Evolutionary conservation across 1,140 invertebrate genomes (phyloP), one percentile per base, ranked within the genome.

Genomic region (Drosophila micromelanica): DNA sequence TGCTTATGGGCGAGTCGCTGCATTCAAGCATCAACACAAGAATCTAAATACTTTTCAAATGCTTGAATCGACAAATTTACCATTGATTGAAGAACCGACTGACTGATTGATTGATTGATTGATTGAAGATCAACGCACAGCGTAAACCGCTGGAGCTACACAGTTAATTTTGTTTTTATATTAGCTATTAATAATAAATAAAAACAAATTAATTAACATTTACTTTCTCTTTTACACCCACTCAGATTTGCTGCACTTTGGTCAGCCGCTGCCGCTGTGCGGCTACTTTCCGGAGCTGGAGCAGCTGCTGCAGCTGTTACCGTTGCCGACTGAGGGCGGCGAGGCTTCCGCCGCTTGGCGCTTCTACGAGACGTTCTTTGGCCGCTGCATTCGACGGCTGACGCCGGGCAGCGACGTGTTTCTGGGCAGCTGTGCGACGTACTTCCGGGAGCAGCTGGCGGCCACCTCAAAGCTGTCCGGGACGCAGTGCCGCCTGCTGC

Each of bases 211-310:
- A 23, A 23, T 2, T 2, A 2, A 23, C 20, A 23, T 8, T 13
- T 12, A 0, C 30, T 35, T 0, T 3, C 2, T 9, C 2, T 35
- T 40, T 43, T 17, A 13, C 12, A 13, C n/a, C 6, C 27, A 0
- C 27, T 0, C 20, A 87, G 82, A 87, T 73, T 4, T 89, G 7
- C 54, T 87, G 76, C 82, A 89, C 23, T 87, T 87, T 52, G 82
- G 82, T 0, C 78, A 76, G 8, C 72, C 84, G 0, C 11, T 87
- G 59, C 40, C 82, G 42, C 42, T 87, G 20, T 87, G 71, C 63
- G 69, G 23, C 0, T 63, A 73, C 43, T 61, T 87, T 5, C 61
- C 57, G 1, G 17, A 68, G 40, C 13, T 87, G 0, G 12, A 46
- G 17, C 49, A 76, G 2, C 46, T 87, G 32, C 52, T 89, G 9